Evolutionary conservation across 2,113 vertebrate genomes (phyloP).

Genomic region (Ceyx margarethae): DNA sequence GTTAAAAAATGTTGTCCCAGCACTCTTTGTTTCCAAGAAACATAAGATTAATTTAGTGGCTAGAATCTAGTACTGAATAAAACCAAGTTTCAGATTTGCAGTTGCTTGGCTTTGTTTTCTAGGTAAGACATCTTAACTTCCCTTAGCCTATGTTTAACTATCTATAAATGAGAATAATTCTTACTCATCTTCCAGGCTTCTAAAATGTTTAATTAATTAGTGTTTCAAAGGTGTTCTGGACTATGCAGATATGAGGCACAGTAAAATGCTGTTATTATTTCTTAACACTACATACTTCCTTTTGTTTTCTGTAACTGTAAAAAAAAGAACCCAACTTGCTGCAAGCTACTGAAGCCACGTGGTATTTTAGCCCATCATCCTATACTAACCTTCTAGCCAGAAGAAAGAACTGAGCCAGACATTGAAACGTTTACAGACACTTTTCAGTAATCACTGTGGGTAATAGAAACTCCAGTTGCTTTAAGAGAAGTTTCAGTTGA

Average conservation of each 20-base stretch:
- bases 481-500: slow-evolving; percentile 21
- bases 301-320: neutral
- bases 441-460: slow-evolving; percentile 33
- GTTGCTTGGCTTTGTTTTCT: neutral
- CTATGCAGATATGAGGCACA: neutral
- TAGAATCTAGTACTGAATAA: neutral
- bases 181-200: neutral
- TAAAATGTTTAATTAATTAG: slow-evolving; percentile 34
- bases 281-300: neutral
- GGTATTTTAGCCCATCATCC: neutral
- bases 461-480: slow-evolving; percentile 40
- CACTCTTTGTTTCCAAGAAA: neutral
- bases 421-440: slow-evolving; percentile 21
- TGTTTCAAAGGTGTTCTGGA: neutral
- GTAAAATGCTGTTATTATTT: neutral
- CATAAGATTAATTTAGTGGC: neutral
- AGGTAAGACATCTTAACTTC: neutral
- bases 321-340: neutral
- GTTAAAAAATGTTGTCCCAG: neutral
- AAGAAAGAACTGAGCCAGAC: slow-evolving; percentile 12
- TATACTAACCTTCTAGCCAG: slow-evolving; percentile 6
- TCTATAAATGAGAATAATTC: neutral
- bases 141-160: neutral
- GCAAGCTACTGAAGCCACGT: neutral
- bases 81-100: neutral